Base-by-base conservation (phyloP, 2,797 vertebrate genomes). In the Echeneis naucrates region DNA sequence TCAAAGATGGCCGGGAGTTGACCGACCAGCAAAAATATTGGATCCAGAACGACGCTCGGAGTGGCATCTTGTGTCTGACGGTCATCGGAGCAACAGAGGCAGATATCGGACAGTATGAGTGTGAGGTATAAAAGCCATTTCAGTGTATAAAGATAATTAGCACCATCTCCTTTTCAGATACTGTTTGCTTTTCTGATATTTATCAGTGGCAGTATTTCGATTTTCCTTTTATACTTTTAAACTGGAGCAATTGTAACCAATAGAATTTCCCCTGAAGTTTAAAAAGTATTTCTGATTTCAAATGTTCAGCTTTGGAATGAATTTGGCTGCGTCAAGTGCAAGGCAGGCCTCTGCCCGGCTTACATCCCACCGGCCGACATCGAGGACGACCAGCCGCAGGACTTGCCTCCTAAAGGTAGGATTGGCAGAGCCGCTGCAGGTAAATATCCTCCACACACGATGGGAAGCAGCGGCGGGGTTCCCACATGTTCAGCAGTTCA, bases 41-140 rank as follows among this genome's bases (percentile, higher is more conserved):
- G 59, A 93, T 93, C 48, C 78, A 94, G 68, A 96, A 92, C 51
- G 97, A 99, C 35, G 81, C 91, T 59, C 93, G 94, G 33, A 98
- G 96, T 23, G 97, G 97, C 7, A 88, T 96, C 1, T 64, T 95
- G 72, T 94, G 94, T 51, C 93, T 99, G 50, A 94, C 95, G 17
- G 90, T 99, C 76, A 92, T 86, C 74, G 88, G 88, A 1, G 95
- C 96, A 24, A 92, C 92, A 48, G 92, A 94, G 75, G 91, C 93
- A 14, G 97, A 99, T 75, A 88, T 97, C 58, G 98, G 98, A 30
- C 90, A 93, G 68, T 99, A 99, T 7, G 96, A 99, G 86, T 99
- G 97, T 80, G 96, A 99, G 96, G 98, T 99, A 88, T 62, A 37
- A 77, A 57, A 79, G 19, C 12, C 3, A 40, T 17, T 64, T 78